Conservation (phyloP, 2,888 invertebrate genomes). For the Piscicola geometra region DNA sequence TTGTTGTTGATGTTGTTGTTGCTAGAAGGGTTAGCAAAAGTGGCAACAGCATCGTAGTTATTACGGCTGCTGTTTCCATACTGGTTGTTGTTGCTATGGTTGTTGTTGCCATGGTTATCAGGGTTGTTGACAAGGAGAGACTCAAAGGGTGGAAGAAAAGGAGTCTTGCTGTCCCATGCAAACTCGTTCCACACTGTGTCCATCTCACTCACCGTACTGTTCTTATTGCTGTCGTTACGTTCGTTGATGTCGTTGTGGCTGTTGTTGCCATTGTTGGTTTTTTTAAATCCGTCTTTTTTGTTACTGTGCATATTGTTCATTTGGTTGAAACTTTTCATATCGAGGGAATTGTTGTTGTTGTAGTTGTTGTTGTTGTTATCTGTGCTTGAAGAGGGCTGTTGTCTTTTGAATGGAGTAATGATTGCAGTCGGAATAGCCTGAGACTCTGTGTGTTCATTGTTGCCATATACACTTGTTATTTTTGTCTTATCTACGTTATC, state of each 20-base stretch:
- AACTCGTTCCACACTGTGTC: neutral
- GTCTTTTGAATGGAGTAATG: slow-evolving; percentile 36
- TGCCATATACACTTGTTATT: neutral
- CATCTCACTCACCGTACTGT: neutral
- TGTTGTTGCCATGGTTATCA: neutral
- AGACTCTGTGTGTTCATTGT: slow-evolving; percentile 2
- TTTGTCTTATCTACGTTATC: no score
- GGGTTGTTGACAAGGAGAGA: neutral
- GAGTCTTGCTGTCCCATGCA: neutral
- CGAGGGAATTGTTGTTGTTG: no score
- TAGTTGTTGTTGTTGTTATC: no score
- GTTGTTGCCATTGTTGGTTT: no score
- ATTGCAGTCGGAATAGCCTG: slow-evolving; percentile 32
- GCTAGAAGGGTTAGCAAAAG: no score
- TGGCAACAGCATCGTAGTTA: neutral
- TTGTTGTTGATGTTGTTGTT: no score
- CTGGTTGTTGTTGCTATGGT: neutral
- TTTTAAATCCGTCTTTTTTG: no score
- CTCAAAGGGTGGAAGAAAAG: slow-evolving; percentile 1
- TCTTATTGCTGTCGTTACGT: neutral
- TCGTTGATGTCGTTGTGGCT: no score
- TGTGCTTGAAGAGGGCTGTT: neutral
- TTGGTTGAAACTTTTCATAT: no score
- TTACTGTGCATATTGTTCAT: no score
- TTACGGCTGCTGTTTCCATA: neutral